These are phyloP conservation scores for Andrena trimmerana DNA, from an alignment of 2,888 invertebrate genomes.

Conservation along the genomic window DNA sequence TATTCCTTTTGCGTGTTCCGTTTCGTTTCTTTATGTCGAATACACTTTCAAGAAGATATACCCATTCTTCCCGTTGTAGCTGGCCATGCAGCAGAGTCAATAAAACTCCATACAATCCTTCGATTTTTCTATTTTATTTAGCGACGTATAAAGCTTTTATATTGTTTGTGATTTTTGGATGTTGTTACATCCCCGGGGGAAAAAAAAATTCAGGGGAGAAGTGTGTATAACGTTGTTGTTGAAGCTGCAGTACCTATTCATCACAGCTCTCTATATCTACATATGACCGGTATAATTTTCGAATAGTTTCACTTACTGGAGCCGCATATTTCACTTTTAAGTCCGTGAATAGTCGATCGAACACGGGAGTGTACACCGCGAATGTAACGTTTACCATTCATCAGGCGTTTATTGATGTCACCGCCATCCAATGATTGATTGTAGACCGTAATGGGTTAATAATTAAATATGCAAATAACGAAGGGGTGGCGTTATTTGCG, in stretches of 20 bases:
- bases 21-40: conserved; percentile 34
- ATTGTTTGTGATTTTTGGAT: conserved; percentile 15
- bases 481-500: background rate
- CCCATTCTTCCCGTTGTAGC: conserved; percentile 1
- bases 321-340: background rate
- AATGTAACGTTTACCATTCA: conserved; percentile 2
- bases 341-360: conserved; percentile 12
- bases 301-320: no score
- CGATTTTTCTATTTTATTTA: conserved; percentile 10
- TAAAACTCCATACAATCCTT: background rate
- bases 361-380: background rate
- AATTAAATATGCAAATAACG: conserved; percentile 24
- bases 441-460: conserved; percentile 11
- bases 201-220: no score
- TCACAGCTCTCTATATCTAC: no score
- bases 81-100: conserved; percentile 16
- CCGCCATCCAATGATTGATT: background rate
- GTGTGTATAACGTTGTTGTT: no score
- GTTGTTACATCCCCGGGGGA: background rate
- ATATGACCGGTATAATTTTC: no score
- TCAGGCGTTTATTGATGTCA: background rate
- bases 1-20: background rate
- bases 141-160: background rate
- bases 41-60: conserved; percentile 8
- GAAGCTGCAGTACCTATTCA: no score